Percentiles rank a stretch among this genome's conserved stretches.
phyloP scores from a whole-genome alignment of 2,113 vertebrate species.

The Centropus unirufus region DNA sequence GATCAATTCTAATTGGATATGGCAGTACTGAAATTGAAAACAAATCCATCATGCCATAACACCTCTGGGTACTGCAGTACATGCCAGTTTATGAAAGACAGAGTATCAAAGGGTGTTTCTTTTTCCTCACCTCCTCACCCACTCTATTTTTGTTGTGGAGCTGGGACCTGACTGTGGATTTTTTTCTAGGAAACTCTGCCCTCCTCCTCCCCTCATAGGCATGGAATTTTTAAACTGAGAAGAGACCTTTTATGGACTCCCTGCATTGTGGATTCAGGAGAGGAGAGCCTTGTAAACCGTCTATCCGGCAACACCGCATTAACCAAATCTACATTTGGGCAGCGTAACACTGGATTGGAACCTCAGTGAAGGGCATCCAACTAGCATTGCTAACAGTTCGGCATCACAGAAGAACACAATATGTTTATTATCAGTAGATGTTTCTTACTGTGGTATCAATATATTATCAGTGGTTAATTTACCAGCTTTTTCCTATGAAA shows the following conservation, averaged over 20 bases:
- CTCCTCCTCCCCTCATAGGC: not conserved
- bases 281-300: not conserved
- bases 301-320: not conserved
- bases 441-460: not conserved
- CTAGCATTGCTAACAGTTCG: not conserved
- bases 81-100: not conserved
- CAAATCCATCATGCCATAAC: not conserved
- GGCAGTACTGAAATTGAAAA: constrained; percentile 28
- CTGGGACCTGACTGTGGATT: not conserved
- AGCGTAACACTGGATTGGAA: rapidly evolving
- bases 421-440: not conserved
- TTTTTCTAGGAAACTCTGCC: not conserved
- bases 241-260: not conserved
- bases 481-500: not conserved
- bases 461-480: not conserved
- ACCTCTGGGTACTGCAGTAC: not conserved
- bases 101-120: not conserved
- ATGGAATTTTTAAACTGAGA: not conserved
- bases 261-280: not conserved
- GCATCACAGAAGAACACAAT: not conserved
- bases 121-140: not conserved
- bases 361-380: not conserved
- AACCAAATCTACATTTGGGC: not conserved
- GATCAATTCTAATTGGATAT: not conserved
- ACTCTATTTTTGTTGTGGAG: not conserved